These are phyloP conservation scores for Upupa epops DNA, from an alignment of 2,113 vertebrate species.

Conservation along the genomic window DNA sequence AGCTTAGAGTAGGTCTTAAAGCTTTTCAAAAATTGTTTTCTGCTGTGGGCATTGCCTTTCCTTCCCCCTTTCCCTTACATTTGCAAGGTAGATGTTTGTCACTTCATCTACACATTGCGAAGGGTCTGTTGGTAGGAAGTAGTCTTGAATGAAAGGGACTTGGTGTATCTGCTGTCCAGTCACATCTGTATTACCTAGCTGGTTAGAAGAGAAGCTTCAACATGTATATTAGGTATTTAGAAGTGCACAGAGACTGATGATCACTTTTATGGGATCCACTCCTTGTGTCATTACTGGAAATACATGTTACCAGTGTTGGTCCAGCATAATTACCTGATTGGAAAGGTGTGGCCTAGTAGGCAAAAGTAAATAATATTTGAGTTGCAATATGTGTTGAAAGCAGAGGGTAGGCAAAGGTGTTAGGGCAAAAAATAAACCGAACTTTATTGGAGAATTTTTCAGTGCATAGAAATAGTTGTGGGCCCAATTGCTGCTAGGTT, in stretches of 20 bases:
- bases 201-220: neutral
- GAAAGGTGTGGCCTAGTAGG: neutral
- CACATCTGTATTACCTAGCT: neutral
- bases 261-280: neutral
- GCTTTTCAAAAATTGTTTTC: neutral
- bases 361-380: neutral
- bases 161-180: rapidly evolving
- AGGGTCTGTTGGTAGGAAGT: neutral
- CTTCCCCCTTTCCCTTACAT: neutral
- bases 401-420: neutral
- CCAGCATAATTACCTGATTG: neutral
- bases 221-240: neutral
- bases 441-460: neutral
- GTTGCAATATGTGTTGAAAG: neutral
- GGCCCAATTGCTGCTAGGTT: neutral
- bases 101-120: neutral
- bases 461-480: neutral
- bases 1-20: neutral
- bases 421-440: slow-evolving; percentile 4
- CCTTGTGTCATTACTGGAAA: rapidly evolving
- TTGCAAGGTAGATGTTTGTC: neutral
- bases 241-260: rapidly evolving
- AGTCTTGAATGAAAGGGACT: neutral
- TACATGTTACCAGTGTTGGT: neutral
- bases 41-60: neutral